These are phyloP conservation scores for Lepisosteus oculatus DNA, from an alignment of 2,113 vertebrate species.

Conservation along the genomic window DNA sequence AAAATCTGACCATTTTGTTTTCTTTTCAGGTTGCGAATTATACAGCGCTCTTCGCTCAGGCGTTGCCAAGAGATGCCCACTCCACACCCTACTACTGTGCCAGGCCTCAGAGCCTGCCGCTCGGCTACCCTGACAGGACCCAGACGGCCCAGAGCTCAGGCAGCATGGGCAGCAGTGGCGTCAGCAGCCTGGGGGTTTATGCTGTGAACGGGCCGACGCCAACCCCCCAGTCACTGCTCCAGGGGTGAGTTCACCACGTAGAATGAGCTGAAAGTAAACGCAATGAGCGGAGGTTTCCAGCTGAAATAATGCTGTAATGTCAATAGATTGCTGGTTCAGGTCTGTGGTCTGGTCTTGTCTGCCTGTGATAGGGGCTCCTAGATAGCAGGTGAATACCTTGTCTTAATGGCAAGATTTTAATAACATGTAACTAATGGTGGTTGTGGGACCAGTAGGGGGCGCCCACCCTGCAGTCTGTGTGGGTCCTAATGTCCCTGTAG, in stretches of 20 bases:
- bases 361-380: too few species aligned
- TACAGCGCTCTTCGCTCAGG: slow-evolving; percentile 83
- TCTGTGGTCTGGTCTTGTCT: too few species aligned
- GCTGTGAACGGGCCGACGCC: slow-evolving; percentile 79
- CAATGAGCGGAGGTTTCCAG: too few species aligned
- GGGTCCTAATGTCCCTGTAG: too few species aligned
- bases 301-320: too few species aligned
- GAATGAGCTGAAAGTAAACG: too few species aligned
- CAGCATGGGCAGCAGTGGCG: slow-evolving; percentile 88
- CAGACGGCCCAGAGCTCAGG: slow-evolving; percentile 66
- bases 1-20: slow-evolving; percentile 6
- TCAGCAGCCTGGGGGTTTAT: slow-evolving; percentile 83
- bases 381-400: too few species aligned
- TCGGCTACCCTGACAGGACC: slow-evolving; percentile 83
- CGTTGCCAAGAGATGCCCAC: slow-evolving; percentile 87
- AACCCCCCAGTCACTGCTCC: slow-evolving; percentile 77
- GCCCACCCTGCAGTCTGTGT: too few species aligned
- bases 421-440: too few species aligned
- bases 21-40: slow-evolving; percentile 79
- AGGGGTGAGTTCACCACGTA: slow-evolving; percentile 70
- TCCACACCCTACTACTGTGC: slow-evolving; percentile 94
- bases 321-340: too few species aligned
- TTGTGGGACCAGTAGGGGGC: too few species aligned
- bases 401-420: too few species aligned
- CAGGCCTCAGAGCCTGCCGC: slow-evolving; percentile 84